Conservation (phyloP, 2,113 vertebrate species). For the Trichechus manatus region DNA sequence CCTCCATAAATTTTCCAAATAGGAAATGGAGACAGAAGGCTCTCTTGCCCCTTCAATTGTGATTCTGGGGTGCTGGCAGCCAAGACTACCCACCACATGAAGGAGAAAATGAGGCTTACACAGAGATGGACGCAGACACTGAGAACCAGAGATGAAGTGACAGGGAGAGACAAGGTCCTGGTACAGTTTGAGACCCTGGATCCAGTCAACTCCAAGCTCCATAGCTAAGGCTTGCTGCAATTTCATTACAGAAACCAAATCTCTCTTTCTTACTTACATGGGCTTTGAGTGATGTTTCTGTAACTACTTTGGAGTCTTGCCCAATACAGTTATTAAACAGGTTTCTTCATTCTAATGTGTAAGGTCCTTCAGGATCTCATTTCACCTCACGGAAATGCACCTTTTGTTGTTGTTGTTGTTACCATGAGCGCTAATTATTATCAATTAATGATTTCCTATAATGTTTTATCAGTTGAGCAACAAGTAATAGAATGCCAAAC, state of each 20-base stretch:
- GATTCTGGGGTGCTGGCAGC: neutral
- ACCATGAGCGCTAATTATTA: neutral
- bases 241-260: conserved; percentile 29
- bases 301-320: neutral
- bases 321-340: neutral
- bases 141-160: conserved; percentile 21
- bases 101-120: neutral
- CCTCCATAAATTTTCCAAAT: conserved; percentile 33
- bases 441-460: neutral
- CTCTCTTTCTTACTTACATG: neutral
- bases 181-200: neutral
- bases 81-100: neutral
- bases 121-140: neutral
- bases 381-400: conserved; percentile 2
- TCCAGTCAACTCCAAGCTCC: neutral
- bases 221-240: neutral
- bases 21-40: neutral
- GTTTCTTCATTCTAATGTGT: conserved; percentile 18
- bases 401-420: conserved; percentile 20
- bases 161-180: neutral
- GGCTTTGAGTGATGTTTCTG: neutral
- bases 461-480: conserved; percentile 46
- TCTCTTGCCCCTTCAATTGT: neutral
- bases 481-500: neutral
- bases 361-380: neutral